Conservation (phyloP, 2,797 vertebrate genomes). For the Silurus aristotelis region DNA sequence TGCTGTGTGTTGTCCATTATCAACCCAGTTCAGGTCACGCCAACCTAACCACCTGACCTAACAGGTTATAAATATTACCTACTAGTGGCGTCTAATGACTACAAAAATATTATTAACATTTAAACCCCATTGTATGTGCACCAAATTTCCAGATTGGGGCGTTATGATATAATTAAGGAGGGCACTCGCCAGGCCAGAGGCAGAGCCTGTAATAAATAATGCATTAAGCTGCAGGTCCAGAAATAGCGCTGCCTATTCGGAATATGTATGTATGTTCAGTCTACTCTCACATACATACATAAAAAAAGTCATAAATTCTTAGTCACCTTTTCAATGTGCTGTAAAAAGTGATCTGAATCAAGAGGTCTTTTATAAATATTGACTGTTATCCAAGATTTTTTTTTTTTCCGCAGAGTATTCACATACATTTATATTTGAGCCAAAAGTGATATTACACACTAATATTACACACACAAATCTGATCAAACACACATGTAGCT, state of each 20-base stretch:
- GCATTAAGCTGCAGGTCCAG: slow-evolving; percentile 41
- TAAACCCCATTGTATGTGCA: neutral
- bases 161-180: slow-evolving; percentile 37
- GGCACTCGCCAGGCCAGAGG: slow-evolving; percentile 31
- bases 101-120: neutral
- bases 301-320: neutral
- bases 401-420: neutral
- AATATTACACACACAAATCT: neutral
- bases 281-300: slow-evolving; percentile 2
- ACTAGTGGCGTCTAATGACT: neutral
- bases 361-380: slow-evolving; percentile 5
- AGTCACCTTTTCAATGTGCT: neutral
- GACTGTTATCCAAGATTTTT: slow-evolving; percentile 1
- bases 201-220: slow-evolving; percentile 48
- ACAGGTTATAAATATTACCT: neutral
- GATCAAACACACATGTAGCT: neutral
- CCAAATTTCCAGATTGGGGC: slow-evolving; percentile 45
- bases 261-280: slow-evolving; percentile 36
- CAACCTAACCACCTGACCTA: neutral
- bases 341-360: neutral
- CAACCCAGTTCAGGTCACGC: neutral
- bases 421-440: slow-evolving; percentile 1
- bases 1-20: neutral
- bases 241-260: slow-evolving; percentile 42
- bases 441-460: neutral